These are phyloP conservation scores for Hirtodrosophila cameraria DNA, from an alignment of 2,888 invertebrate species.

Conservation along the genomic window DNA sequence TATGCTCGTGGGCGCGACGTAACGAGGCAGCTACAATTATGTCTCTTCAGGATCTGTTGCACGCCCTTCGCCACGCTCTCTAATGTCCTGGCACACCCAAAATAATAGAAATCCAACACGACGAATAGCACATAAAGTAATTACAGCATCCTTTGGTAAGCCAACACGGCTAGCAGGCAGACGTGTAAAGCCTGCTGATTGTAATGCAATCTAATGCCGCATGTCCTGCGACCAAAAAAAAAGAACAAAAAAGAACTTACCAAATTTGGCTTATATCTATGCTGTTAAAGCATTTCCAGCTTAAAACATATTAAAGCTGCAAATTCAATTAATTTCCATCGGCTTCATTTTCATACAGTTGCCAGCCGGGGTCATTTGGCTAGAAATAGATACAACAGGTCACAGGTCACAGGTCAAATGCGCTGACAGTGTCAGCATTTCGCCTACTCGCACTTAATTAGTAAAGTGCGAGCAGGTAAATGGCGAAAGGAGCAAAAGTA, in stretches of 20 bases:
- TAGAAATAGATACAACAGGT: too few relatives aligned
- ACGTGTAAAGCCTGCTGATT: constrained; percentile 44
- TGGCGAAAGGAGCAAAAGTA: too few relatives aligned
- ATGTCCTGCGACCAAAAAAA: neutral
- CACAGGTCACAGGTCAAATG: neutral
- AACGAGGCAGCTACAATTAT: constrained; percentile 55
- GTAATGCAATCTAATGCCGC: constrained; percentile 15
- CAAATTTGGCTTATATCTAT: neutral
- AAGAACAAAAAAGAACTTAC: neutral
- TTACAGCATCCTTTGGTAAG: constrained; percentile 53
- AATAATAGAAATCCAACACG: constrained; percentile 65
- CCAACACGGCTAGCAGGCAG: constrained; percentile 6
- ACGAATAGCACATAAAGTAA: constrained; percentile 55
- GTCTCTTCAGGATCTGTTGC: constrained; percentile 20
- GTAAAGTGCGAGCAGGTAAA: neutral
- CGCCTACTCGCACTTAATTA: neutral
- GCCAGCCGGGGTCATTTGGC: too few relatives aligned
- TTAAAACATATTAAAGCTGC: too few relatives aligned
- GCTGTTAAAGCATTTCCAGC: too few relatives aligned
- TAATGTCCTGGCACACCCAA: constrained; percentile 46
- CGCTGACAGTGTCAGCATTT: neutral
- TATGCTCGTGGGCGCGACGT: constrained; percentile 42
- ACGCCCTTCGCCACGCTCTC: neutral
- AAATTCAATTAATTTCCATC: too few relatives aligned
- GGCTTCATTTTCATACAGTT: too few relatives aligned